Base-by-base conservation (phyloP, 2,113 vertebrate genomes). In the Vimba vimba region DNA sequence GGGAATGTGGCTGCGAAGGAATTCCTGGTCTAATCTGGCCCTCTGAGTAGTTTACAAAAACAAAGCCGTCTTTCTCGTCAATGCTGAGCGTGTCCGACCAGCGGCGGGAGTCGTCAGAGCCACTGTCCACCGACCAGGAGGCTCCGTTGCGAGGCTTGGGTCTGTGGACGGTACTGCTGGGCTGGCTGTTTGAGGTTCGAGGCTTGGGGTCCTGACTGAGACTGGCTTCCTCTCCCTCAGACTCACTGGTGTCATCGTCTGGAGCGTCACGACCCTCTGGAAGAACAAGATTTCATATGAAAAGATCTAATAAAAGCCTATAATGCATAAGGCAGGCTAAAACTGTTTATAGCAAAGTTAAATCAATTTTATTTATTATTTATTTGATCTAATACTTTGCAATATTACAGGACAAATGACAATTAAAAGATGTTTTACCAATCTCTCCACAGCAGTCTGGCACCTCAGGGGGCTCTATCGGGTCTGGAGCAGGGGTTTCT, bases 1-100 rank as follows among this genome's bases (percentile, higher is more conserved):
- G 91, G 90, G 11, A 91, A 91, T 89, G 94, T 92, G 66, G 90
- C 89, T 62, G 79, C 39, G 55, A 91, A 47, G 90, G 90, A 94
- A 93, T 79, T 88, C 89, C 43, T 92, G 94, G 80, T 90, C 95
- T 96, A 9, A 91, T 84, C 91, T 97, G 97, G 47, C 97, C 97
- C 84, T 99, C 97, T 0, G 98, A 99, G 88, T 99, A 99, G 93
- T 98, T 99, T 4, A 99, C 97, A 0, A 99, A 98, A 87, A 99
- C 96, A 25, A 99, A 99, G 85, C 98, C 98, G 0, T 99, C 98
- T 75, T 99, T 99, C 93, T 99, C 98, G 9, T 99, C 98, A 11
- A 99, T 92, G 89, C 98, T 99, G 85, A 99, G 97, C 3, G 97
- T 96, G 93, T 98, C 98, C 0, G 98, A 99, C 97, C 98, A 99